Conservation (phyloP, 2,888 invertebrate species). For the Cephus spinipes region DNA sequence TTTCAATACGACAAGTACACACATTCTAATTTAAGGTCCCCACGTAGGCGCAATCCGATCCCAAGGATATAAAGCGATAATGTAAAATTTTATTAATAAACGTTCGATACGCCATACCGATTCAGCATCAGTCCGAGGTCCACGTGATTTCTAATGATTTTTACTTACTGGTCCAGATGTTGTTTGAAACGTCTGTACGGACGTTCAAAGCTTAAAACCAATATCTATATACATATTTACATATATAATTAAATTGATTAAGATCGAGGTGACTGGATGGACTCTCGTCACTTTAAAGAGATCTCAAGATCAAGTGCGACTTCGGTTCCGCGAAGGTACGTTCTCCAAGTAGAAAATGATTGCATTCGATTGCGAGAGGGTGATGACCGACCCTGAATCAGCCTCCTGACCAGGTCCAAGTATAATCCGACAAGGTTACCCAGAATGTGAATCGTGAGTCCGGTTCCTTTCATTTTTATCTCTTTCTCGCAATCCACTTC, state of each 20-base stretch:
- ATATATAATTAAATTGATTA: not conserved
- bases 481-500: not conserved
- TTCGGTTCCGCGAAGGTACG: not conserved
- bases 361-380: constrained; percentile 8
- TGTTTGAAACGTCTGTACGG: not conserved
- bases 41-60: not conserved
- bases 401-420: constrained; percentile 18
- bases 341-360: not conserved
- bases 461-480: constrained; percentile 3
- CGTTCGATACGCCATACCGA: not conserved
- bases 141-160: not conserved
- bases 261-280: not conserved
- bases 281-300: not conserved
- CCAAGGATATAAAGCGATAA: not conserved
- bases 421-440: constrained; percentile 4
- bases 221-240: no score
- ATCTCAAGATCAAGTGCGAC: not conserved
- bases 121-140: not conserved
- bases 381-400: constrained; percentile 25
- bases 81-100: not conserved
- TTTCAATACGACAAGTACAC: not conserved
- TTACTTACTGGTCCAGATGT: no score
- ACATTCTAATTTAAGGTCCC: not conserved
- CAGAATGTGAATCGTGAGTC: not conserved
- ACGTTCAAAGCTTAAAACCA: not conserved